Percentiles rank a stretch among this genome's conserved stretches.
phyloP scores from a whole-genome alignment of 2,888 invertebrate genomes.

The Apodemia zela region DNA sequence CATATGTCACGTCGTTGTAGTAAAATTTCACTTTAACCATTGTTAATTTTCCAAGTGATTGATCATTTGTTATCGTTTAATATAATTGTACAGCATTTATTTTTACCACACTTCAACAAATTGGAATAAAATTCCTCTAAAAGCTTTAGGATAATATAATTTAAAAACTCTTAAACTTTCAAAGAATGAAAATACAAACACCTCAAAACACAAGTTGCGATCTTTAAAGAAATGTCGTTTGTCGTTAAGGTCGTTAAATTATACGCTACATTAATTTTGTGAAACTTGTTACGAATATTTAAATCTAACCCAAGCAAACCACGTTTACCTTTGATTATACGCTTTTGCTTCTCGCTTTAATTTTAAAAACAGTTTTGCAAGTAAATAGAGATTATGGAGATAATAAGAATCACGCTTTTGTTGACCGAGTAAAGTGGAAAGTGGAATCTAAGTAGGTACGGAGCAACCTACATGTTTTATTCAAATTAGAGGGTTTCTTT shows the following conservation, averaged over 20 bases:
- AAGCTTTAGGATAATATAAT: background rate
- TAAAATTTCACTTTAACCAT: too few relatives aligned
- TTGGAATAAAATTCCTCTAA: too few relatives aligned
- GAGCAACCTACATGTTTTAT: background rate
- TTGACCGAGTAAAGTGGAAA: background rate
- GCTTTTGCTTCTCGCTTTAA: background rate
- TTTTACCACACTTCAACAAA: too few relatives aligned
- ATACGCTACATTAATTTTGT: constrained; percentile 30
- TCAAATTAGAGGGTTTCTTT: background rate
- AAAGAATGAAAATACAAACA: background rate
- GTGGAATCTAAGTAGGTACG: background rate
- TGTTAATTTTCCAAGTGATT: too few relatives aligned
- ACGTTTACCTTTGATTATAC: background rate
- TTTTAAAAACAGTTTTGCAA: background rate
- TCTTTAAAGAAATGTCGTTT: constrained; percentile 10
- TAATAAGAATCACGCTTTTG: background rate
- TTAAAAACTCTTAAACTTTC: background rate
- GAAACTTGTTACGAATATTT: constrained; percentile 24
- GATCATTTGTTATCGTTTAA: too few relatives aligned
- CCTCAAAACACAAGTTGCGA: background rate
- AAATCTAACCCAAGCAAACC: constrained; percentile 1
- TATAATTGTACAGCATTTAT: too few relatives aligned
- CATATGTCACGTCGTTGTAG: too few relatives aligned
- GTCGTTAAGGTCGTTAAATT: constrained; percentile 29
- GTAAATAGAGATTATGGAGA: constrained; percentile 2